Conservation (phyloP, 2,113 vertebrate species). For the Phylloscopus trochiloides region DNA sequence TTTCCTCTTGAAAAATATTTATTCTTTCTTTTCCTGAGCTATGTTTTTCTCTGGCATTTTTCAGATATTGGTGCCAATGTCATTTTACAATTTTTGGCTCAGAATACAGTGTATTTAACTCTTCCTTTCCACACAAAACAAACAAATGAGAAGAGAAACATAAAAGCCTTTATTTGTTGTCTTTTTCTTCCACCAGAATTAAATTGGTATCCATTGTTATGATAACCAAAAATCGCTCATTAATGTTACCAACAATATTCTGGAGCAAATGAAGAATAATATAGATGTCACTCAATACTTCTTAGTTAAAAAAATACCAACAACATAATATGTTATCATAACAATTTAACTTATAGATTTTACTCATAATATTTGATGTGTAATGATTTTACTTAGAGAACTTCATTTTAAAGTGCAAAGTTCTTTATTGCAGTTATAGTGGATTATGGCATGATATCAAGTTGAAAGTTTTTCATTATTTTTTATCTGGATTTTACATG, state of each 20-base stretch:
- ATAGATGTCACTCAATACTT: not conserved
- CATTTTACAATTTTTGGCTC: constrained; percentile 52
- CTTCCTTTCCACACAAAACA: constrained; percentile 23
- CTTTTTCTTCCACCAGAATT: not conserved
- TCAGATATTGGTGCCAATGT: constrained; percentile 51
- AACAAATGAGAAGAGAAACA: constrained; percentile 40
- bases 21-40: constrained; percentile 31
- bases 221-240: not conserved
- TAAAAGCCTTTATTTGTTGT: not conserved
- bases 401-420: not conserved
- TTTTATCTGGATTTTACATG: not conserved
- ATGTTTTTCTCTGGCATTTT: constrained; percentile 47
- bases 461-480: not conserved
- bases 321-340: not conserved
- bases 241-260: not conserved
- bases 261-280: not conserved
- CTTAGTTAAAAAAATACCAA: not conserved
- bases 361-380: not conserved
- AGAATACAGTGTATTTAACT: constrained; percentile 20
- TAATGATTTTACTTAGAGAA: not conserved
- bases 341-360: not conserved
- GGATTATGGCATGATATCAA: not conserved
- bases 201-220: constrained; percentile 4
- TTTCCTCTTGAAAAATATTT: constrained; percentile 37
- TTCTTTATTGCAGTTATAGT: not conserved